These are phyloP conservation scores for Pseudorhombus dupliciocellatus DNA, from an alignment of 2,113 vertebrate genomes.

Conservation along the genomic window DNA sequence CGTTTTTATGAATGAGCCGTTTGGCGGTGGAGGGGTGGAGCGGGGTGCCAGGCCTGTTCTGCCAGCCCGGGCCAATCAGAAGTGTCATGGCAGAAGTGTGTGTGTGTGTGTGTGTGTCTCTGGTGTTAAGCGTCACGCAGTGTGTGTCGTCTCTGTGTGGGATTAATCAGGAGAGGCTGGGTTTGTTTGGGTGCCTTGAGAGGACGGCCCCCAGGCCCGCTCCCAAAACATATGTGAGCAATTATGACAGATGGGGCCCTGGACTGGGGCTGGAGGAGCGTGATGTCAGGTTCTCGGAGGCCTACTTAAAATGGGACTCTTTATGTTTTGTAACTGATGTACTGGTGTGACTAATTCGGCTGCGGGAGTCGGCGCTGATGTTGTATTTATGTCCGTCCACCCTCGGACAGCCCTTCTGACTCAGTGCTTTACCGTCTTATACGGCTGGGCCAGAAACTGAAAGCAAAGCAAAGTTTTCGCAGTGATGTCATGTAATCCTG, in stretches of 20 bases:
- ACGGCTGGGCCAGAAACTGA: conserved; percentile 23
- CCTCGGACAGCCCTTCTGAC: conserved; percentile 24
- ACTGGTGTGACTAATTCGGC: conserved; percentile 46
- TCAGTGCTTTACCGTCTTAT: conserved; percentile 30
- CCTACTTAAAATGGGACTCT: conserved; percentile 27
- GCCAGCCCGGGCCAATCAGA: conserved; percentile 21
- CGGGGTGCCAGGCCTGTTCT: conserved; percentile 12
- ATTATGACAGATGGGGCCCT: conserved; percentile 65
- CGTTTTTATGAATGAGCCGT: conserved; percentile 47
- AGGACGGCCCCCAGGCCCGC: conserved; percentile 44
- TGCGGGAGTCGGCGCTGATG: conserved; percentile 36
- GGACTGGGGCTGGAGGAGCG: conserved; percentile 30
- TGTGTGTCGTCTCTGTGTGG: conserved; percentile 41
- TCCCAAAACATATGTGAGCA: conserved; percentile 74
- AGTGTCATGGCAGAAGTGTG: neutral
- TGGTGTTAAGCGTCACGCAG: conserved; percentile 6
- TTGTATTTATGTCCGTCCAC: conserved; percentile 7
- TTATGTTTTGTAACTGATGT: conserved; percentile 49
- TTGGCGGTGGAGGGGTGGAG: conserved; percentile 12
- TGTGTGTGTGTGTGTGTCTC: conserved; percentile 12
- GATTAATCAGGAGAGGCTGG: conserved; percentile 54
- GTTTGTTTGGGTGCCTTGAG: conserved; percentile 61
- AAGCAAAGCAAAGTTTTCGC: conserved; percentile 16
- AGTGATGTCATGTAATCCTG: conserved; percentile 24
- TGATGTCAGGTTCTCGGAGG: conserved; percentile 21